Base-by-base conservation (phyloP, 2,888 invertebrate species). In the Ophion ventricosus region DNA sequence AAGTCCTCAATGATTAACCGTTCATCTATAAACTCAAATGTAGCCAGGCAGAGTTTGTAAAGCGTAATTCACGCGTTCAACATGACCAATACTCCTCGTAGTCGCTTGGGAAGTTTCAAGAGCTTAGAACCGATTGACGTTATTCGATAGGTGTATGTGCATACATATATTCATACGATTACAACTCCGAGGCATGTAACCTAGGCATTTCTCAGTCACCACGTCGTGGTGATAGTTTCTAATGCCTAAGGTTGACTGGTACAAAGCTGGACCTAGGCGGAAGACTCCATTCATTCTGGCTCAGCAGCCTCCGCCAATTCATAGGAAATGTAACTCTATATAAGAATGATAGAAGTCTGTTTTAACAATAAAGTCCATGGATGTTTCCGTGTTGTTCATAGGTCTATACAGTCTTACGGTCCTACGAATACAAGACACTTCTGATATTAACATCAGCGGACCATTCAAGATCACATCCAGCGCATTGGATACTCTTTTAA, bases 401-500 rank as follows among this genome's bases (percentile, higher is more conserved):
- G 72, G 59, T 81, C 66, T 64, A 40, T 70, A 59, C 43, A 49
- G 25, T 35, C n/a, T n/a, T n/a, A n/a, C n/a, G n/a, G n/a, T n/a
- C n/a, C n/a, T n/a, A n/a, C n/a, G n/a, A n/a, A n/a, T n/a, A n/a
- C n/a, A n/a, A n/a, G n/a, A n/a, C n/a, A n/a, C n/a, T n/a, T n/a
- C n/a, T n/a, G n/a, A n/a, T n/a, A n/a, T n/a, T n/a, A n/a, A n/a
- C n/a, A n/a, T n/a, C 57, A 54, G 20, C 20, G 67, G 54, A 20
- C 11, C 29, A 77, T 63, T 54, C 20, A 59, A 74, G 66, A 54
- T 75, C 54, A 72, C 54, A 72, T 75, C n/a, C 70, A 61, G 57
- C 59, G 79, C 78, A 79, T 84, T 70, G 79, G 75, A 59, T 81
- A 79, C 84, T 80, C 63, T 74, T 80, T 61, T 72, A 54, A 59